Base-by-base conservation (phyloP, 2,797 vertebrate species). In the Australoheros facetus region DNA sequence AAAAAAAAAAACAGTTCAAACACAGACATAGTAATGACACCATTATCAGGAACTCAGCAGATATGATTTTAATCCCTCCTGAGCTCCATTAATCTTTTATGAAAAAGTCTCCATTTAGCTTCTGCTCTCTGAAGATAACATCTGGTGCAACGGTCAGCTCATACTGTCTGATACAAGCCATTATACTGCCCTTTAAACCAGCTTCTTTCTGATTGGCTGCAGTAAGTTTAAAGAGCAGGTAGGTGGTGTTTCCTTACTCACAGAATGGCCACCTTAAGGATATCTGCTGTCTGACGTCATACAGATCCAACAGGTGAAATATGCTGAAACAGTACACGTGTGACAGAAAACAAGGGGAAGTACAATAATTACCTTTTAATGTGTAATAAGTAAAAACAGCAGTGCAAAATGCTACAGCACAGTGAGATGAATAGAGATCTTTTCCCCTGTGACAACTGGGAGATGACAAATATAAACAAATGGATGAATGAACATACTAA, bases 361-460 rank as follows among this genome's bases (percentile, higher is more conserved):
- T 13, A 1, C 17, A 69, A 51, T 51, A 30, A 51, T 51, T 7
- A 19, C 42, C 26, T 69, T 69, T 39, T 77, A 77, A 69, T 5
- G 8, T 91, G 90, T 89, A 92, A 89, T 89, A 19, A 48, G 23
- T 42, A 39, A 88, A 79, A 55, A 75, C 12, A 64, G 14, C 66
- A 70, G 56, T 59, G 54, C 70, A 85, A 55, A 81, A 73, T 14
- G 14, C 2, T 71, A 70, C 26, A 82, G 14, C 54, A 39, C 21
- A 64, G 14, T 10, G 21, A 64, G 2, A 66, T 66, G 23, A 66
- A 45, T 5, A 5, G 39, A 66, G 26, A 48, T 7, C 17, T 0
- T 16, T 51, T 48, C 21, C 16, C 8, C 39, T 1, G 34, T 62
- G 12, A 42, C 13, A 45, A 14, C 51, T 81, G n/a, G 11, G 8